These are phyloP conservation scores for Anhinga rufa DNA, from an alignment of 2,113 vertebrate genomes.

Conservation along the genomic window DNA sequence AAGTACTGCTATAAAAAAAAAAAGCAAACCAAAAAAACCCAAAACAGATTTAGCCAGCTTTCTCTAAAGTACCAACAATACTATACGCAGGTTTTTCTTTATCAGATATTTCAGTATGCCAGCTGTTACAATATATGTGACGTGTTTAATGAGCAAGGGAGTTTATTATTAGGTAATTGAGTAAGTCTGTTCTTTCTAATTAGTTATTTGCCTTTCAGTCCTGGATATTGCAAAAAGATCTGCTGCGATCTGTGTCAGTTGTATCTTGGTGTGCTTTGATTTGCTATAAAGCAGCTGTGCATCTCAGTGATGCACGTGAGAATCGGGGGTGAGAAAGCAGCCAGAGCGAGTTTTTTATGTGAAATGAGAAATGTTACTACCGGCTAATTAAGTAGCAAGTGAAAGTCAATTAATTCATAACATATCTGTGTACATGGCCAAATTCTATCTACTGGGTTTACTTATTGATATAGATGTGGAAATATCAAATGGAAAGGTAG, in stretches of 20 bases:
- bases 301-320: background rate
- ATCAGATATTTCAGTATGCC: slow-evolving; percentile 57
- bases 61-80: slow-evolving; percentile 18
- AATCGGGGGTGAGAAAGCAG: background rate
- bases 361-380: background rate
- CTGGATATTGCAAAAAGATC: slow-evolving; percentile 51
- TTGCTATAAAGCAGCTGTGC: slow-evolving; percentile 25
- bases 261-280: background rate
- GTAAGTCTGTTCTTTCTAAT: slow-evolving; percentile 74
- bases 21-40: too few relatives aligned
- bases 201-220: slow-evolving; percentile 82
- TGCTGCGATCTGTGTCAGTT: slow-evolving; percentile 31
- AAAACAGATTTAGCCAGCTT: background rate
- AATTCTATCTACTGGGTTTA: background rate
- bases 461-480: background rate
- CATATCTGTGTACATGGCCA: background rate
- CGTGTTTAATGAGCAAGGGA: slow-evolving; percentile 79
- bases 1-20: background rate
- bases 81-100: slow-evolving; percentile 50
- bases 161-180: slow-evolving; percentile 81
- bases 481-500: slow-evolving; percentile 14
- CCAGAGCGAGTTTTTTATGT: background rate
- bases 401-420: background rate
- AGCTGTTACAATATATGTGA: slow-evolving; percentile 70
- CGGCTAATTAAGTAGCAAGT: background rate